Percentiles rank a stretch among this genome's conserved stretches.
These are phyloP conservation scores for Anthoscopus minutus DNA, from an alignment of 2,113 vertebrate species.

Conservation along the genomic window DNA sequence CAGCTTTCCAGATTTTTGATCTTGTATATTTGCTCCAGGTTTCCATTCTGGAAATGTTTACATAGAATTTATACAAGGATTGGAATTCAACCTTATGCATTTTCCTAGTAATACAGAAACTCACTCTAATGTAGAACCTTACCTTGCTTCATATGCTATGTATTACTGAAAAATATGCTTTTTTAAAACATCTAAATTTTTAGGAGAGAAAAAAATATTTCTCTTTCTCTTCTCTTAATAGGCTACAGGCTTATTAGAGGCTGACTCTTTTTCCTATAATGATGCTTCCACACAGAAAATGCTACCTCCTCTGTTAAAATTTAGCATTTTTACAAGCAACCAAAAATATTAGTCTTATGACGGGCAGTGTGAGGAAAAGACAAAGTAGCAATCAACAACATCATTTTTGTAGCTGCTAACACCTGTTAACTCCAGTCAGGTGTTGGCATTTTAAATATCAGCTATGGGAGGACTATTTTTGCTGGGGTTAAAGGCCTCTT, in stretches of 20 bases:
- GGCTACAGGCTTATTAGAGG: not conserved
- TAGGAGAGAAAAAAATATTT: not conserved
- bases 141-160: not conserved
- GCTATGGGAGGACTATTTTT: not conserved
- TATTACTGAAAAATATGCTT: not conserved
- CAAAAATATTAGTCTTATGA: not conserved
- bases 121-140: not conserved
- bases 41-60: not conserved
- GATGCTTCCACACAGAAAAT: not conserved
- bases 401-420: not conserved
- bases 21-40: not conserved
- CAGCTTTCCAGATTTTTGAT: not conserved
- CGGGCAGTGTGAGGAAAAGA: not conserved
- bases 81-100: not conserved
- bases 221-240: not conserved
- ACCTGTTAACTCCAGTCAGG: not conserved
- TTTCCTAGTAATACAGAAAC: not conserved
- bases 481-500: rapidly evolving
- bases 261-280: not conserved
- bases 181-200: not conserved
- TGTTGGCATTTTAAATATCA: not conserved
- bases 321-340: not conserved
- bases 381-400: not conserved
- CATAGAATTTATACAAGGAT: not conserved
- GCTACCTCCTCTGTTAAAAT: not conserved